These are phyloP conservation scores for Paguma larvata DNA, from an alignment of 2,797 vertebrate species.

Conservation along the genomic window DNA sequence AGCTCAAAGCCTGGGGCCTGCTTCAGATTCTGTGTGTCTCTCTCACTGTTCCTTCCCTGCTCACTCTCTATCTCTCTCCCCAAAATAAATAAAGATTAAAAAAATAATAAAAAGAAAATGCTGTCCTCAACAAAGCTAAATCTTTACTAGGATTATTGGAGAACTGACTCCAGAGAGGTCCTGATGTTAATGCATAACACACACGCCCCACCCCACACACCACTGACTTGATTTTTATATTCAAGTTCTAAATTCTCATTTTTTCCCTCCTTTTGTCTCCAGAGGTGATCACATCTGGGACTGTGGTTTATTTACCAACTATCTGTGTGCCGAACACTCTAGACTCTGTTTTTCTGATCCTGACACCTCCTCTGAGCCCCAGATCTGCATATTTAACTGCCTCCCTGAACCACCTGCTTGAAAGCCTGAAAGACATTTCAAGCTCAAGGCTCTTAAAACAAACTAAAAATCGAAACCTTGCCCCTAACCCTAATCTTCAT, in stretches of 20 bases:
- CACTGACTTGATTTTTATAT: neutral
- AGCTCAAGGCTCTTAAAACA: neutral
- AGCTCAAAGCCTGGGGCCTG: too few species aligned
- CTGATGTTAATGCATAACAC: neutral
- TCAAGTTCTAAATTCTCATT: neutral
- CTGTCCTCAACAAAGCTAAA: neutral
- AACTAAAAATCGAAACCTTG: neutral
- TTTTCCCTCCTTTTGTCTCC: neutral
- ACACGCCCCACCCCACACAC: neutral
- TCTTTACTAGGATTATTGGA: neutral
- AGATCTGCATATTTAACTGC: neutral
- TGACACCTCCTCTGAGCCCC: neutral
- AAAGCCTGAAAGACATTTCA: neutral
- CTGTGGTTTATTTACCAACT: neutral
- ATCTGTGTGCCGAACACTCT: neutral
- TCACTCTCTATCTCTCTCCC: too few species aligned
- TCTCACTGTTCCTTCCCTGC: too few species aligned
- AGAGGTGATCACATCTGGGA: neutral
- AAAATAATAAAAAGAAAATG: neutral
- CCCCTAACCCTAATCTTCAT: neutral
- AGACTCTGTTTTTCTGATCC: neutral
- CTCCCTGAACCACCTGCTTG: neutral
- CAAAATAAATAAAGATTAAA: too few species aligned
- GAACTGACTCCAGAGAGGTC: neutral
- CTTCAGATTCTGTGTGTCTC: too few species aligned